Percentiles rank a stretch among this genome's conserved stretches.
Conservation (phyloP, 2,888 invertebrate genomes). For the Drosophila emarginata region DNA sequence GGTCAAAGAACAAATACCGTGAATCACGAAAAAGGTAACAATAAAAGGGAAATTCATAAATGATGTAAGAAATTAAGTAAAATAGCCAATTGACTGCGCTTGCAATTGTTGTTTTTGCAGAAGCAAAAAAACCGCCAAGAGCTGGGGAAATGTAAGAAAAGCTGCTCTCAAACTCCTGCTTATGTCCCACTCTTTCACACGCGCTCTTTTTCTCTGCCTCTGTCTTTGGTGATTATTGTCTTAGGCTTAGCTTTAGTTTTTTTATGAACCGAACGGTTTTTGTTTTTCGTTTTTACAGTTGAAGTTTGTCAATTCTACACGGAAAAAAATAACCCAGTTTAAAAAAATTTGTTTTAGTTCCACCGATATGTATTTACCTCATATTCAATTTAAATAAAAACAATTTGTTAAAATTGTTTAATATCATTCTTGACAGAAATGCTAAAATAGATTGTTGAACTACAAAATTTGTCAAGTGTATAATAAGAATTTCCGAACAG, state of each 20-base stretch:
- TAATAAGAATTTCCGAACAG: neutral
- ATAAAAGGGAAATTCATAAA: constrained; percentile 22
- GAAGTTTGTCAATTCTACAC: neutral
- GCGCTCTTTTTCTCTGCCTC: neutral
- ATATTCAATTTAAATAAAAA: no score
- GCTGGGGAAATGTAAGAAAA: neutral
- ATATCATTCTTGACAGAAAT: no score
- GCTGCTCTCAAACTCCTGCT: neutral
- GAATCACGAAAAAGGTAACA: neutral
- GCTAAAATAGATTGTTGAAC: no score
- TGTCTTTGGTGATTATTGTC: constrained; percentile 28
- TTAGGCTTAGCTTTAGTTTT: constrained; percentile 40
- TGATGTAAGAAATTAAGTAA: constrained; percentile 21
- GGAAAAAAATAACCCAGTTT: neutral
- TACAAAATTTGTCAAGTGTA: neutral
- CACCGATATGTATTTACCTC: no score
- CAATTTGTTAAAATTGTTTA: no score
- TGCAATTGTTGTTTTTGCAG: constrained; percentile 8
- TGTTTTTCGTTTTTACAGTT: constrained; percentile 26
- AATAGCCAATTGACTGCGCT: constrained; percentile 28
- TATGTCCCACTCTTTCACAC: neutral
- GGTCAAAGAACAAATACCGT: constrained; percentile 9
- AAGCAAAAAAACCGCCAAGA: neutral
- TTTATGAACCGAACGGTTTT: constrained; percentile 36
- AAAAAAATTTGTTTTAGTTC: no score